Evolutionary conservation across 2,888 invertebrate genomes (phyloP), one percentile per base, ranked within the genome.

Genomic region (Callyntrura sp.): DNA sequence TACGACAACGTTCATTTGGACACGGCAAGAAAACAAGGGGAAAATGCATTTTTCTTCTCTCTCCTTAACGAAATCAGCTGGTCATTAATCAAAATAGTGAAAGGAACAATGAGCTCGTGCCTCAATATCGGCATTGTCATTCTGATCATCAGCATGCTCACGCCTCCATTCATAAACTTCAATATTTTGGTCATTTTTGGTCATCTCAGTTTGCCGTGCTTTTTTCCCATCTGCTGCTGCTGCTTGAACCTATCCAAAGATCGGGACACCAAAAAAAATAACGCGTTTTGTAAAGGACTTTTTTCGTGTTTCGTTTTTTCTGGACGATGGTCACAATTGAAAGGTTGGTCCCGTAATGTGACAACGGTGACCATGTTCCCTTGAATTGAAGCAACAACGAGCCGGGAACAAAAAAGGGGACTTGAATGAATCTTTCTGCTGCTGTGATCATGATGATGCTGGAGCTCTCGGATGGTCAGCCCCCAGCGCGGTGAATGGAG

Each of bases 181-280:
- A 89, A 89, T 89, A 89, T 89, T 89, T 89, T 89, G 85, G 89
- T 85, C 81, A 88, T 60, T 89, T 35, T 78, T 89, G 79, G 79
- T 79, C 79, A 60, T 65, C 62, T 84, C 62, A 62, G 51, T 62
- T 62, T 62, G 65, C 55, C 9, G 11, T 17, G 17, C 65, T 17
- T 35, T 68, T 17, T 43, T 43, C 28, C 35, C 51, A 76, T 76
- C 57, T 57, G 57, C 65, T 8, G 0, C 17, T 25, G 3, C n/a
- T 60, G 2, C 17, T 4, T 60, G n/a, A n/a, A n/a, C n/a, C n/a
- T n/a, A n/a, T n/a, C n/a, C n/a, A n/a, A n/a, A n/a, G n/a, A n/a
- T n/a, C n/a, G n/a, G n/a, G n/a, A n/a, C n/a, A n/a, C n/a, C n/a
- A n/a, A n/a, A n/a, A n/a, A n/a, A n/a, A n/a, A n/a, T n/a, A n/a